These are phyloP conservation scores for Chloroclystis v-ata DNA, from an alignment of 2,888 invertebrate species.

Conservation along the genomic window DNA sequence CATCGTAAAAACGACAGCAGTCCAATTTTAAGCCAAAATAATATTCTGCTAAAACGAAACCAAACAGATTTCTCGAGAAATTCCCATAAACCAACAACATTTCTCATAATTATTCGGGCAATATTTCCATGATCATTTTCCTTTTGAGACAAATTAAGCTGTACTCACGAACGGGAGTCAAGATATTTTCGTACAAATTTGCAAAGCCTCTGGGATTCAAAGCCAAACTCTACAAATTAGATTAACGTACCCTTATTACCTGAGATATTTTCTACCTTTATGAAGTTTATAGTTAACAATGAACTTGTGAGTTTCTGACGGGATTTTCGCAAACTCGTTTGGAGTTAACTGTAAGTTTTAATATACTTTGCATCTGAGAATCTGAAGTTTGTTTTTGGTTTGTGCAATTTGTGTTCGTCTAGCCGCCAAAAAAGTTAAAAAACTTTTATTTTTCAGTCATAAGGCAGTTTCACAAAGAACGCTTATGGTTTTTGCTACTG, in stretches of 20 bases:
- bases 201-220: slow-evolving; percentile 28
- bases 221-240: slow-evolving; percentile 28
- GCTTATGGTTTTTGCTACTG: no score
- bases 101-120: slow-evolving; percentile 25
- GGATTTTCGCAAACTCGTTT: slow-evolving; percentile 1
- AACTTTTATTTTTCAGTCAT: no score
- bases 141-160: slow-evolving; percentile 30
- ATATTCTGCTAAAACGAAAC: no score
- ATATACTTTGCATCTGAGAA: not conserved
- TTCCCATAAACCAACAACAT: slow-evolving; percentile 18
- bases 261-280: slow-evolving; percentile 18
- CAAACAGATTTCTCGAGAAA: no score
- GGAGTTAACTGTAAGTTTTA: not conserved
- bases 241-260: slow-evolving; percentile 13
- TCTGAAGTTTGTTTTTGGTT: not conserved
- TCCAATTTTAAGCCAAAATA: no score
- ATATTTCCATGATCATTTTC: slow-evolving; percentile 29
- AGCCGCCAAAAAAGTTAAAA: no score
- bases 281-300: slow-evolving; percentile 6
- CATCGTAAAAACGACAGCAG: no score
- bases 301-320: slow-evolving; percentile 3
- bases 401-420: no score
- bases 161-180: slow-evolving; percentile 24
- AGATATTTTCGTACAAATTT: slow-evolving; percentile 30
- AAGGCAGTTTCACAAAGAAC: no score